A percentile compares a stretch with the other conserved stretches of the same genome.
Evolutionary conservation across 2,888 invertebrate genomes (phyloP).

Genomic region (Sesia apiformis): DNA sequence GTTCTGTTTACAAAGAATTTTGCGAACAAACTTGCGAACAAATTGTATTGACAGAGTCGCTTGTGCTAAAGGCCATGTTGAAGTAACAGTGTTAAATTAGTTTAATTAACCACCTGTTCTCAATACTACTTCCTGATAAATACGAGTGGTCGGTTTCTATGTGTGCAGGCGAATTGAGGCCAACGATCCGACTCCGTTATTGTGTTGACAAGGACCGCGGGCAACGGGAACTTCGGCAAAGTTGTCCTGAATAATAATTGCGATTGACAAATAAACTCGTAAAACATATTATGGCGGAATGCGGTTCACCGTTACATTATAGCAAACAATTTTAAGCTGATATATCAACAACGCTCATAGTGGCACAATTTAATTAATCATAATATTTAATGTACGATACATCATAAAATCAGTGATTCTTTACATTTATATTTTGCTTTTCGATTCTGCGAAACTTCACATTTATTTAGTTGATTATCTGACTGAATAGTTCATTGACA

Average conservation of each 20-base stretch:
- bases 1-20: too few species aligned
- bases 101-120: conserved; percentile 5
- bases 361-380: too few species aligned
- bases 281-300: conserved; percentile 13
- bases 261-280: conserved; percentile 32
- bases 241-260: conserved; percentile 56
- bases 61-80: too few species aligned
- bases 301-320: conserved; percentile 4
- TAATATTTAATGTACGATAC: too few species aligned
- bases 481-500: too few species aligned
- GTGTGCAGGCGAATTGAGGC: conserved; percentile 25
- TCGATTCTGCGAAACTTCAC: too few species aligned
- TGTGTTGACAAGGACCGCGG: conserved; percentile 36
- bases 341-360: conserved; percentile 1
- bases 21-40: too few species aligned
- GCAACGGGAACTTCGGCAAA: conserved; percentile 39
- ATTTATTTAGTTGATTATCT: too few species aligned
- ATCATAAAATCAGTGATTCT: too few species aligned
- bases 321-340: conserved; percentile 7
- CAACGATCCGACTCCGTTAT: conserved; percentile 35
- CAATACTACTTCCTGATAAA: conserved; percentile 7
- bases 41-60: too few species aligned
- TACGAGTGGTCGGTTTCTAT: conserved; percentile 15
- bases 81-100: too few species aligned
- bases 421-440: too few species aligned